Conservation (phyloP, 1,140 invertebrate species). For the Leptonema lineaticorne region DNA sequence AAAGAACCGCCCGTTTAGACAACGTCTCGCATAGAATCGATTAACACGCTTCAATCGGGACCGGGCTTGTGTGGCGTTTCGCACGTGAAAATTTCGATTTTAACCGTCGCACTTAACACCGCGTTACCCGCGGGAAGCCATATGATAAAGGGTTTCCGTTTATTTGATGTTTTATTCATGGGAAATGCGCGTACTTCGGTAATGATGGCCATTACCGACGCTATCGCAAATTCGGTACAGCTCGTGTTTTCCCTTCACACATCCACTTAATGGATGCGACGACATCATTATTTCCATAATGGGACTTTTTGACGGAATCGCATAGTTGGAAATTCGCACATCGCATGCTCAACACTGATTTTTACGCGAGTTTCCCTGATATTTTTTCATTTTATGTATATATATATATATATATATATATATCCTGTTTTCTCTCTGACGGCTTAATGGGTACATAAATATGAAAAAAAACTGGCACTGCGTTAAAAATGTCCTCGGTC, state of each 20-base stretch:
- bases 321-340: conserved; percentile 5
- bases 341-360: background rate
- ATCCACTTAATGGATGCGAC: conserved; percentile 22
- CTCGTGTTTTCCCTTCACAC: background rate
- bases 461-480: background rate
- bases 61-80: too few relatives aligned
- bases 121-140: conserved; percentile 29
- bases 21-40: too few relatives aligned
- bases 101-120: too few relatives aligned
- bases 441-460: conserved; percentile 6
- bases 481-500: too few relatives aligned
- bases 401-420: too few relatives aligned
- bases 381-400: background rate
- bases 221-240: conserved; percentile 31
- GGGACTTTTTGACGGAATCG: background rate
- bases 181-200: conserved; percentile 24
- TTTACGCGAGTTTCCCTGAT: background rate
- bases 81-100: too few relatives aligned
- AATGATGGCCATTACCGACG: conserved; percentile 35
- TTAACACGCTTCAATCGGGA: too few relatives aligned
- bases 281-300: conserved; percentile 28
- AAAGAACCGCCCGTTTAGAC: too few relatives aligned
- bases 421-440: background rate
- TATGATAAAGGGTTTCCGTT: conserved; percentile 38
- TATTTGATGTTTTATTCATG: conserved; percentile 41